Evolutionary conservation across 2,888 invertebrate species (phyloP).

Genomic region (Clivina fossor): DNA sequence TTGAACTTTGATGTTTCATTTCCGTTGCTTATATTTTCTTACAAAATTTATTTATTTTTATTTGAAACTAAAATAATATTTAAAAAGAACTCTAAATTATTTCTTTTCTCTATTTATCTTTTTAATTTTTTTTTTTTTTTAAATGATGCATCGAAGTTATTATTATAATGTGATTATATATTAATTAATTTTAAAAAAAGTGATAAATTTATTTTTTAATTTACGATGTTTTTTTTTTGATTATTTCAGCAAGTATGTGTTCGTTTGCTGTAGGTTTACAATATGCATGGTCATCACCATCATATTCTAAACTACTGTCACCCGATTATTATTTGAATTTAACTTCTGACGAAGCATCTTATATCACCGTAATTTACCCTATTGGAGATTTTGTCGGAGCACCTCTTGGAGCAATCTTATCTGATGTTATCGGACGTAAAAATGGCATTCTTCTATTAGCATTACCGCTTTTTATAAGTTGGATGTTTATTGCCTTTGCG

Average conservation of each 20-base stretch:
- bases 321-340: conserved; percentile 40
- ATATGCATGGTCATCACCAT: conserved; percentile 48
- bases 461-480: conserved; percentile 36
- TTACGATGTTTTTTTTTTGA: conserved; percentile 20
- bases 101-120: not conserved
- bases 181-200: not conserved
- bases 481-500: conserved; percentile 27
- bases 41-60: too few relatives aligned
- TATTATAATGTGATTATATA: too few relatives aligned
- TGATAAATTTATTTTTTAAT: not conserved
- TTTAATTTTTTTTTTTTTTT: too few relatives aligned
- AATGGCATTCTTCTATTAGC: conserved; percentile 19
- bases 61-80: not conserved
- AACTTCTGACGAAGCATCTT: conserved; percentile 25
- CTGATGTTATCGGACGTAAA: conserved; percentile 26
- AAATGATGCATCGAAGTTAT: too few relatives aligned
- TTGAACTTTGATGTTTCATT: not conserved
- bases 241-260: conserved; percentile 37
- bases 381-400: conserved; percentile 23
- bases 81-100: not conserved
- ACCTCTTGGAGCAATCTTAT: conserved; percentile 9
- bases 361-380: conserved; percentile 12
- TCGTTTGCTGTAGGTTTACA: conserved; percentile 41
- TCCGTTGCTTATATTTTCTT: too few relatives aligned
- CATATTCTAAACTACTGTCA: conserved; percentile 45